A percentile compares a stretch with the other conserved stretches of the same genome.
These are phyloP conservation scores for Pangasius mekongensis DNA, from an alignment of 2,797 vertebrate genomes.

Conservation along the genomic window DNA sequence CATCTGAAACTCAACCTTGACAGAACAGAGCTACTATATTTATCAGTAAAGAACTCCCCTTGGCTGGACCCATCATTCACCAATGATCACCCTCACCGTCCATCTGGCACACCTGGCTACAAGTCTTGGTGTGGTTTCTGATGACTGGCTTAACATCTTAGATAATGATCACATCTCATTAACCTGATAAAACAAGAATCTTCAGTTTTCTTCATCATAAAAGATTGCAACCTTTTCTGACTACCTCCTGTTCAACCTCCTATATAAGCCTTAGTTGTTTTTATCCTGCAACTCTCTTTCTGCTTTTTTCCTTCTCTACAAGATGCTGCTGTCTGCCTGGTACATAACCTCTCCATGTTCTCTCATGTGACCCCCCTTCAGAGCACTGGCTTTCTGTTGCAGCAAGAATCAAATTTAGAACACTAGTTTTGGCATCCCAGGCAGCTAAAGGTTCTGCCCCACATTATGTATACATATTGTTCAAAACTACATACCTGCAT, in stretches of 20 bases:
- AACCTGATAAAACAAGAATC: background rate
- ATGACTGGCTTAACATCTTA: background rate
- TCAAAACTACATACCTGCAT: background rate
- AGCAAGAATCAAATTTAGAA: background rate
- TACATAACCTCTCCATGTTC: background rate
- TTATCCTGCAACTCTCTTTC: background rate
- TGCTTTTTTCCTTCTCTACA: background rate
- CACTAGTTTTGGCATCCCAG: constrained; percentile 14
- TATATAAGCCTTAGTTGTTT: background rate
- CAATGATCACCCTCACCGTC: background rate
- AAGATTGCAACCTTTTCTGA: background rate
- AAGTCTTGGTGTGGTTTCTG: background rate
- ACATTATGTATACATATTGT: constrained; percentile 1
- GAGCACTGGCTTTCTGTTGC: background rate
- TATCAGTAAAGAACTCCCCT: constrained; percentile 1
- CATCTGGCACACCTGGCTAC: background rate
- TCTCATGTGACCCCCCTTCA: constrained; percentile 1
- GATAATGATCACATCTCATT: background rate
- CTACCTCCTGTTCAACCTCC: background rate
- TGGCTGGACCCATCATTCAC: background rate
- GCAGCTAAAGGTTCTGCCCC: background rate
- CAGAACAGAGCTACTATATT: background rate
- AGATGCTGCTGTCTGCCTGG: background rate
- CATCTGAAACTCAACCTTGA: background rate
- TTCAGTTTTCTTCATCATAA: background rate